Percentiles rank a stretch among this genome's conserved stretches.
Conservation (phyloP, 1,140 invertebrate genomes). For the Bombus balteatus region DNA sequence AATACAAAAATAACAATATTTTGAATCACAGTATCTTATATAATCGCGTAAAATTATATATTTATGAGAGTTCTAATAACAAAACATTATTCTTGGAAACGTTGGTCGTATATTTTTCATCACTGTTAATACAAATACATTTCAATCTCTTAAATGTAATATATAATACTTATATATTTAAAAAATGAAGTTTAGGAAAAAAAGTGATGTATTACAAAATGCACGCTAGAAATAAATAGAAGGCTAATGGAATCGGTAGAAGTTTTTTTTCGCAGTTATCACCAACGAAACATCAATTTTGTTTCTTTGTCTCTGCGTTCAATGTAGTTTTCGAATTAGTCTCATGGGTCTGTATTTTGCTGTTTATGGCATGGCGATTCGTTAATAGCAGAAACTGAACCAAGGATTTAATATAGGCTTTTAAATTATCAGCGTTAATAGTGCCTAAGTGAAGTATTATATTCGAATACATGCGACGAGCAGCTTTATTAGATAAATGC, state of each 20-base stretch:
- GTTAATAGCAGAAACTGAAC: slow-evolving; percentile 86
- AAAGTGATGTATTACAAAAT: slow-evolving; percentile 1
- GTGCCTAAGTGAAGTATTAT: slow-evolving; percentile 84
- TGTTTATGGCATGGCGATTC: slow-evolving; percentile 81
- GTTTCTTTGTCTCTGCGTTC: background rate
- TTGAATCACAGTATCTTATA: background rate
- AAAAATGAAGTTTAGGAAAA: background rate
- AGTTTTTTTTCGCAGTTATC: background rate
- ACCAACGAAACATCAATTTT: background rate
- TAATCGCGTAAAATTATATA: background rate
- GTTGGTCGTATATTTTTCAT: background rate
- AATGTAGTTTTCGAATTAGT: background rate
- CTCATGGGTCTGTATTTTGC: slow-evolving; percentile 55
- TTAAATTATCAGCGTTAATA: slow-evolving; percentile 84
- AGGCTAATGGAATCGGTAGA: background rate
- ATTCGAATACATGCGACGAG: slow-evolving; percentile 86
- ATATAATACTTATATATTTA: background rate
- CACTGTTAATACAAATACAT: background rate
- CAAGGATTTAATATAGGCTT: slow-evolving; percentile 84
- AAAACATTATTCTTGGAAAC: background rate
- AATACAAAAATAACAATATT: background rate
- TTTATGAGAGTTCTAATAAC: background rate
- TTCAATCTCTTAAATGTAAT: background rate
- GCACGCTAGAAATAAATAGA: background rate
- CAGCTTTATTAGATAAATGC: slow-evolving; percentile 87